Percentiles rank a stretch among this genome's conserved stretches.
phyloP scores from a whole-genome alignment of 2,888 invertebrate species.

The Cremastinae sp. region DNA sequence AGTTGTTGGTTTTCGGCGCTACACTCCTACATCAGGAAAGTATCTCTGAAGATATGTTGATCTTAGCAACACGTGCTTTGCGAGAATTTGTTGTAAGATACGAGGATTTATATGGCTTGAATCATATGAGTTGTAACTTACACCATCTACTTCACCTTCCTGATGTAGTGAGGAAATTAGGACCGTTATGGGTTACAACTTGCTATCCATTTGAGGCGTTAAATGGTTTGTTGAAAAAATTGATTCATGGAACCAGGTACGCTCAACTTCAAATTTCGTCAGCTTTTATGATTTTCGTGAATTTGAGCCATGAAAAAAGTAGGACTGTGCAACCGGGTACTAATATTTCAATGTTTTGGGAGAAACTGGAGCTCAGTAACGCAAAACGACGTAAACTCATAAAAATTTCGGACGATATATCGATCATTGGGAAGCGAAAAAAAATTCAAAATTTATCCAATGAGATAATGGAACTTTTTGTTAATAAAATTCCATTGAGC shows the following conservation, averaged over 20 bases:
- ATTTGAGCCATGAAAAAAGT: no score
- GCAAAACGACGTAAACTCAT: no score
- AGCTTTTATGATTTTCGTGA: no score
- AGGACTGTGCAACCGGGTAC: no score
- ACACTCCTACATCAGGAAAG: conserved; percentile 46
- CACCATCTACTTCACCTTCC: conserved; percentile 6
- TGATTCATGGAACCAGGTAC: conserved; percentile 9
- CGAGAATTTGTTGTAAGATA: background rate
- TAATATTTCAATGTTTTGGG: no score
- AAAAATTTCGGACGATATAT: no score
- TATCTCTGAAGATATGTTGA: conserved; percentile 38
- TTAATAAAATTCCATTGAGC: no score
- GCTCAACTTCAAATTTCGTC: background rate
- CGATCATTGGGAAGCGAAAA: no score
- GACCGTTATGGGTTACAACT: background rate
- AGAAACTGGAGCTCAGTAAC: no score
- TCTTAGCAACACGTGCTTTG: background rate
- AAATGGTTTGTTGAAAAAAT: conserved; percentile 1
- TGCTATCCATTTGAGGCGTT: conserved; percentile 26
- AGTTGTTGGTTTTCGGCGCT: conserved; percentile 56
- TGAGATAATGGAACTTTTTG: no score
- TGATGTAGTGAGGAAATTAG: background rate
- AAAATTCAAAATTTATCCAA: no score
- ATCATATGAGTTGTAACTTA: background rate
- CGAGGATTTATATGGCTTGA: background rate